Percentiles rank a stretch among this genome's conserved stretches.
Conservation (phyloP, 2,797 vertebrate genomes). For the Buceros bicornis region DNA sequence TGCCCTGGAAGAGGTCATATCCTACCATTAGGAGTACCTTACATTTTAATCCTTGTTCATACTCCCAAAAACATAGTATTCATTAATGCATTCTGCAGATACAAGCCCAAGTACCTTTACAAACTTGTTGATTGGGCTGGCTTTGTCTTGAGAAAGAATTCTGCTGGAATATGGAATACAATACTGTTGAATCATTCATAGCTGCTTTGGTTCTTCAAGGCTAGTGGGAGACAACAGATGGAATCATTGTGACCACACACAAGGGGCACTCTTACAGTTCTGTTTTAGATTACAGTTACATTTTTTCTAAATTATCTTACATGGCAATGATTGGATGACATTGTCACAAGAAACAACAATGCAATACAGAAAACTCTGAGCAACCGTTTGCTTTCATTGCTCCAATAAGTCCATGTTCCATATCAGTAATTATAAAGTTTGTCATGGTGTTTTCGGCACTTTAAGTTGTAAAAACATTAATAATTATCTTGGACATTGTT, state of each 20-base stretch:
- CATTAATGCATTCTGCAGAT: background rate
- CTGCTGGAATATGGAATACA: background rate
- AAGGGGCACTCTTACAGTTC: background rate
- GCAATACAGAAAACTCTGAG: background rate
- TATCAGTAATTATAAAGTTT: background rate
- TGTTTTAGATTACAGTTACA: background rate
- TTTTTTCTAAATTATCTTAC: background rate
- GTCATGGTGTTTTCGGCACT: background rate
- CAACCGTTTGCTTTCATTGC: background rate
- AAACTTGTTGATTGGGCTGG: background rate
- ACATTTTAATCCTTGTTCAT: background rate
- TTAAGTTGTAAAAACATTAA: background rate
- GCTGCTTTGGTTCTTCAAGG: background rate
- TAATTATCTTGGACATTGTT: background rate
- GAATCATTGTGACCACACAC: background rate
- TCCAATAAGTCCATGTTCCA: background rate
- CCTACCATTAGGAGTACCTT: background rate
- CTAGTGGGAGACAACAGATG: background rate
- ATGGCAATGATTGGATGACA: background rate
- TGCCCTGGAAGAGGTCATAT: accelerated
- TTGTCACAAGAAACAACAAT: background rate
- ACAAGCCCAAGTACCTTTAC: background rate
- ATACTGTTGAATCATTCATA: background rate
- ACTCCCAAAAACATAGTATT: background rate
- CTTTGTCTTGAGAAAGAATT: background rate